These are phyloP conservation scores for Stratiomys singularior DNA, from an alignment of 2,888 invertebrate genomes.

Conservation along the genomic window DNA sequence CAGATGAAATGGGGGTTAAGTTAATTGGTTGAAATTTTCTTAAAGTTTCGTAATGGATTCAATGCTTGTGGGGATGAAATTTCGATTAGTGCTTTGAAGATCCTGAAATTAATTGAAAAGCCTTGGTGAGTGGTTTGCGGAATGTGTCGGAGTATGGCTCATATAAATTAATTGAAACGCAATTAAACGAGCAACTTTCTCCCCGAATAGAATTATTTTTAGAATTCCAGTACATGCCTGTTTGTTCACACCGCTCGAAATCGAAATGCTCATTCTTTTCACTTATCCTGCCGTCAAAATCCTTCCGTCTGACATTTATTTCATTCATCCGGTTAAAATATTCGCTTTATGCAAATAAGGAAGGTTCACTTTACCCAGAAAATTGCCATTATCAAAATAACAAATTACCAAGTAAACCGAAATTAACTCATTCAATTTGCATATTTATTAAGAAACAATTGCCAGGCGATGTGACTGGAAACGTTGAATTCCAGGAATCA, in stretches of 20 bases:
- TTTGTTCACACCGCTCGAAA: too few relatives aligned
- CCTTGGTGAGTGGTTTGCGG: not conserved
- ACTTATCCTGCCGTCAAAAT: too few relatives aligned
- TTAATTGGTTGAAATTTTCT: constrained; percentile 22
- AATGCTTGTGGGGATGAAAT: constrained; percentile 7
- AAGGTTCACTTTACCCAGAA: not conserved
- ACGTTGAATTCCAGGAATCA: too few relatives aligned
- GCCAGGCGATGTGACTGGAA: too few relatives aligned
- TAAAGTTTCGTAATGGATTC: constrained; percentile 18
- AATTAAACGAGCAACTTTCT: too few relatives aligned
- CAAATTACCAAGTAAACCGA: constrained; percentile 27
- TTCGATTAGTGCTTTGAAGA: not conserved
- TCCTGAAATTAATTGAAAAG: not conserved
- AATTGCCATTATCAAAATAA: constrained; percentile 8
- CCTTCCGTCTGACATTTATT: too few relatives aligned
- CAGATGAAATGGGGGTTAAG: constrained; percentile 1
- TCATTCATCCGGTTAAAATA: too few relatives aligned
- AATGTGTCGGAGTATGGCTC: too few relatives aligned
- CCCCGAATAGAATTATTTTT: too few relatives aligned
- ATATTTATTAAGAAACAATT: not conserved
- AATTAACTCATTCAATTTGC: constrained; percentile 21
- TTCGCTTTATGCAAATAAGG: not conserved
- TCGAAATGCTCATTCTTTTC: too few relatives aligned
- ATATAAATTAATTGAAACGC: too few relatives aligned
- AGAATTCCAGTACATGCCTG: too few relatives aligned